These are phyloP conservation scores for Ceraclea dissimilis DNA, from an alignment of 2,888 invertebrate genomes.

Conservation along the genomic window DNA sequence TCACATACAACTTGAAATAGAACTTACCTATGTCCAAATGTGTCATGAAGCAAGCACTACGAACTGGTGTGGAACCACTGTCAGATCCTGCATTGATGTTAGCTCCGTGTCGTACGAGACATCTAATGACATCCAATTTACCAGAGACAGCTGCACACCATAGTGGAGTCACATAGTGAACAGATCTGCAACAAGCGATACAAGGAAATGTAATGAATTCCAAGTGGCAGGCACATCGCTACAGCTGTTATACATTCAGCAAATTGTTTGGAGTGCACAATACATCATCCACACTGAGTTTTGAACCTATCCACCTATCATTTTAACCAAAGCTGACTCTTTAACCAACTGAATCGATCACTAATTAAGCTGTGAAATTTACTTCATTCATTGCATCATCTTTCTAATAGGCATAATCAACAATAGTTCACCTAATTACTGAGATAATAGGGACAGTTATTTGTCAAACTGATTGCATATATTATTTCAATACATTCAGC, in stretches of 20 bases:
- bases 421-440: no score
- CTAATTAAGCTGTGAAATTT: not conserved
- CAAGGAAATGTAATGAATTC: no score
- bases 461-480: no score
- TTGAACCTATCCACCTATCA: no score
- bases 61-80: slow-evolving; percentile 81
- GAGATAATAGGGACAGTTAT: no score
- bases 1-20: not conserved
- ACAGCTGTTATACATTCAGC: no score
- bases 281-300: no score
- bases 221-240: no score
- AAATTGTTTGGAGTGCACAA: no score
- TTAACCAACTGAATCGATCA: no score
- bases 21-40: slow-evolving; percentile 58
- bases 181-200: slow-evolving; percentile 42
- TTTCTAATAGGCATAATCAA: not conserved
- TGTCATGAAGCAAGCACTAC: slow-evolving; percentile 91
- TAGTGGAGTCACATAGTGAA: slow-evolving; percentile 78
- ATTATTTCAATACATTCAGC: no score
- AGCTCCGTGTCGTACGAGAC: slow-evolving; percentile 71
- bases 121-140: slow-evolving; percentile 66
- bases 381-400: not conserved
- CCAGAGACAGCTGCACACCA: slow-evolving; percentile 92
- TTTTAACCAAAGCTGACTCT: no score
- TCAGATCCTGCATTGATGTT: slow-evolving; percentile 82